Conservation (phyloP, 2,113 vertebrate genomes). For the Cryptomyrus ogoouensis region DNA sequence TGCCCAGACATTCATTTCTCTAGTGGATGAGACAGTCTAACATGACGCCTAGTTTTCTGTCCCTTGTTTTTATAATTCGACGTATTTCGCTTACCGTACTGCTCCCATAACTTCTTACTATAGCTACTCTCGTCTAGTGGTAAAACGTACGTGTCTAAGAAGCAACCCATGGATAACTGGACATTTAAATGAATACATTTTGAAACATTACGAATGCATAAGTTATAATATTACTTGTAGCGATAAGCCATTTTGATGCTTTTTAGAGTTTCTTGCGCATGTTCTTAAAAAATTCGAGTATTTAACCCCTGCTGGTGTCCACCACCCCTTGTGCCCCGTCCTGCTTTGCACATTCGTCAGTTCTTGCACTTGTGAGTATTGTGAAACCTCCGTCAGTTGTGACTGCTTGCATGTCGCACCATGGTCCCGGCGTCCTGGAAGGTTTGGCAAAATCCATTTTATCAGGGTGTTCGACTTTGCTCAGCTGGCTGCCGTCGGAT, state of each 20-base stretch:
- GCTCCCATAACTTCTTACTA: not conserved
- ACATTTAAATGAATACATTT: too few species aligned
- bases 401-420: not conserved
- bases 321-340: not conserved
- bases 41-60: not conserved
- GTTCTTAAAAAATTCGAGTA: too few species aligned
- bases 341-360: not conserved
- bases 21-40: not conserved
- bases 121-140: not conserved
- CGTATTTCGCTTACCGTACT: not conserved
- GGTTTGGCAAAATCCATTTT: not conserved
- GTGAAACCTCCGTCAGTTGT: not conserved
- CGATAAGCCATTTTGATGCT: not conserved
- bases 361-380: not conserved
- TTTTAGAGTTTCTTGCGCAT: too few species aligned
- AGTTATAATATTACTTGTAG: too few species aligned
- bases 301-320: not conserved
- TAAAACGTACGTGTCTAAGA: not conserved
- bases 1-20: not conserved
- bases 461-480: too few species aligned
- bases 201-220: too few species aligned
- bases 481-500: too few species aligned
- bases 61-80: not conserved
- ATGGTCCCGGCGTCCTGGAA: not conserved
- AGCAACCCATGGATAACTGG: too few species aligned